These are phyloP conservation scores for Spicauda simplicius DNA, from an alignment of 2,888 invertebrate species.

Conservation along the genomic window DNA sequence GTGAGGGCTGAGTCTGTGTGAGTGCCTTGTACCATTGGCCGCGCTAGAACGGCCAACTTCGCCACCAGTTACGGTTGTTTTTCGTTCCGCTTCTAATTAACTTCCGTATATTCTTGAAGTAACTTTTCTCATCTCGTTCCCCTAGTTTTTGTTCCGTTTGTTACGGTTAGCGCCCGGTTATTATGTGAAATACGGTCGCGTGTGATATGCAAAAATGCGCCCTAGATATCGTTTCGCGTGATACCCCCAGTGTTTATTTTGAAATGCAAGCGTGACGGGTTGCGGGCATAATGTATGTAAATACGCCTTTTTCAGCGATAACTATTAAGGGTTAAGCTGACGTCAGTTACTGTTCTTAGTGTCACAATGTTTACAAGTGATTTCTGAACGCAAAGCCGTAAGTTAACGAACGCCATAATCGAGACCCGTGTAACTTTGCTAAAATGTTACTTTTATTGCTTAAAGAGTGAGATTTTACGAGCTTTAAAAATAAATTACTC, in stretches of 20 bases:
- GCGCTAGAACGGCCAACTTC: slow-evolving; percentile 85
- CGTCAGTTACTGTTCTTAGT: slow-evolving; percentile 59
- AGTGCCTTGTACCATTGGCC: slow-evolving; percentile 82
- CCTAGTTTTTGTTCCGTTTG: slow-evolving; percentile 66
- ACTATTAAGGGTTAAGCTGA: slow-evolving; percentile 55
- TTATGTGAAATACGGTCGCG: slow-evolving; percentile 74
- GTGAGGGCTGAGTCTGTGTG: slow-evolving; percentile 74
- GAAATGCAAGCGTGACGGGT: slow-evolving; percentile 56
- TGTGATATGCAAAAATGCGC: slow-evolving; percentile 73
- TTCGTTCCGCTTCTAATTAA: slow-evolving; percentile 84
- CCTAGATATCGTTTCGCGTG: slow-evolving; percentile 54
- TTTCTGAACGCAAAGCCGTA: slow-evolving; percentile 61
- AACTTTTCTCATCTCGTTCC: slow-evolving; percentile 82
- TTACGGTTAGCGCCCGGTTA: slow-evolving; percentile 63
- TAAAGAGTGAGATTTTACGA: slow-evolving; percentile 81
- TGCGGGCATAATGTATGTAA: slow-evolving; percentile 64
- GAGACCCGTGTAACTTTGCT: slow-evolving; percentile 65
- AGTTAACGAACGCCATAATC: slow-evolving; percentile 63
- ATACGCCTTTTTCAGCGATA: slow-evolving; percentile 58
- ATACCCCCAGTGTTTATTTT: slow-evolving; percentile 67
- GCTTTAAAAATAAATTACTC: slow-evolving; percentile 81
- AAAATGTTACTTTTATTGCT: slow-evolving; percentile 82
- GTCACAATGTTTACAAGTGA: slow-evolving; percentile 74
- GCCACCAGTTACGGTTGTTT: slow-evolving; percentile 86
- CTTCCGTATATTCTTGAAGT: slow-evolving; percentile 83